These are phyloP conservation scores for Strigamia transsilvanica DNA, from an alignment of 2,888 invertebrate genomes.

Conservation along the genomic window DNA sequence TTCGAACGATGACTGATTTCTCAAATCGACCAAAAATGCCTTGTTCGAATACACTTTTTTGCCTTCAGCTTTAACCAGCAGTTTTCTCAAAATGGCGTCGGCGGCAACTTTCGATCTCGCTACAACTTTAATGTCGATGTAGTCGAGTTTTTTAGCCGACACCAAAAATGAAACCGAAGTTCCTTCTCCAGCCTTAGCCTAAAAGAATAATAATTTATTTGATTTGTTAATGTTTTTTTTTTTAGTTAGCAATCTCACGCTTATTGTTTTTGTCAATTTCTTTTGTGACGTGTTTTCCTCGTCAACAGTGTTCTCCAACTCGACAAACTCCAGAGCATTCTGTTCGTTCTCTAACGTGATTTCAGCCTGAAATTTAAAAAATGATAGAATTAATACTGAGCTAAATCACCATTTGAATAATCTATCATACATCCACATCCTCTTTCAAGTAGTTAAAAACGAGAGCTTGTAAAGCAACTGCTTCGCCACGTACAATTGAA, in stretches of 20 bases:
- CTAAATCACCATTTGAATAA: background rate
- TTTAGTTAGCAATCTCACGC: background rate
- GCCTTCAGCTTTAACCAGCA: conserved; percentile 64
- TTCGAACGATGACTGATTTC: conserved; percentile 52
- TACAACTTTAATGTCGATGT: conserved; percentile 64
- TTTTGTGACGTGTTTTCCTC: background rate
- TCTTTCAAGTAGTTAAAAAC: conserved; percentile 65
- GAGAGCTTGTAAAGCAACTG: conserved; percentile 65
- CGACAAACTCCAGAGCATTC: conserved; percentile 57
- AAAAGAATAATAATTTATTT: background rate
- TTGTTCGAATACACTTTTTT: conserved; percentile 58
- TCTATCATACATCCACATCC: conserved; percentile 57
- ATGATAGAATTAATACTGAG: background rate
- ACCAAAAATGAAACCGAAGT: conserved; percentile 66
- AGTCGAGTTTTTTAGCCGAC: conserved; percentile 65
- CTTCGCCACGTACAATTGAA: conserved; percentile 66
- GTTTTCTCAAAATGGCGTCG: conserved; percentile 65
- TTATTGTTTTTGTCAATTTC: conserved; percentile 11
- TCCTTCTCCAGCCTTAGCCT: conserved; percentile 57
- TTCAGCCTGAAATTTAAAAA: conserved; percentile 57
- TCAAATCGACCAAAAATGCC: conserved; percentile 58
- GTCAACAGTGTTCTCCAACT: conserved; percentile 54
- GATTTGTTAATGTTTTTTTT: background rate
- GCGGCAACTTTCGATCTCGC: conserved; percentile 64
- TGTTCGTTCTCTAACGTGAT: conserved; percentile 58